These are phyloP conservation scores for Mactra quadrangularis DNA, from an alignment of 1,140 invertebrate genomes.

Conservation along the genomic window DNA sequence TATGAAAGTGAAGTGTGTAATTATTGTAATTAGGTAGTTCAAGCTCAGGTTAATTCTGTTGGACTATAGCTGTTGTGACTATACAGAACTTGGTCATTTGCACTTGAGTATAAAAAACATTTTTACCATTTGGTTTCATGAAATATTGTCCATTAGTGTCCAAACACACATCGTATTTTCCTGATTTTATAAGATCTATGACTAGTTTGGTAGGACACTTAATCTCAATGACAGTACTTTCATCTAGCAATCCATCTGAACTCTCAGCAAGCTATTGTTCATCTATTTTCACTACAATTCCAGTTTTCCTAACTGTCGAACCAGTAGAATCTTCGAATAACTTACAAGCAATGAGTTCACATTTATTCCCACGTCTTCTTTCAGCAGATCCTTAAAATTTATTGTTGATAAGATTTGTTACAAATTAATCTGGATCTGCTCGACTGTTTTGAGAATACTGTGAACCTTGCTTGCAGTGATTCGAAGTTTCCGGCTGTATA, in stretches of 20 bases:
- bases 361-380: conserved; percentile 4
- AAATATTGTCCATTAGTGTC: not conserved
- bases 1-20: too few relatives aligned
- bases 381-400: conserved; percentile 9
- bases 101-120: conserved; percentile 35
- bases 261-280: conserved; percentile 16
- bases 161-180: conserved; percentile 31
- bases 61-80: too few relatives aligned
- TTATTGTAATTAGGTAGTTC: too few relatives aligned
- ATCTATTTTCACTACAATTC: conserved; percentile 11
- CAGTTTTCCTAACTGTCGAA: not conserved
- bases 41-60: too few relatives aligned
- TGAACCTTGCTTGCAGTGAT: conserved; percentile 26
- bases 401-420: conserved; percentile 21
- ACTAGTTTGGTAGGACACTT: conserved; percentile 22
- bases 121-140: conserved; percentile 28
- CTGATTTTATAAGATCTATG: not conserved
- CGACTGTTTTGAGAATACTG: conserved; percentile 27
- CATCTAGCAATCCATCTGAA: conserved; percentile 33
- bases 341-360: conserved; percentile 31
- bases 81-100: conserved; percentile 34
- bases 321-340: conserved; percentile 24
- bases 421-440: conserved; percentile 19
- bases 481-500: conserved; percentile 28
- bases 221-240: conserved; percentile 26